phyloP scores from a whole-genome alignment of 2,888 invertebrate genomes.

The Ectemnius lituratus region DNA sequence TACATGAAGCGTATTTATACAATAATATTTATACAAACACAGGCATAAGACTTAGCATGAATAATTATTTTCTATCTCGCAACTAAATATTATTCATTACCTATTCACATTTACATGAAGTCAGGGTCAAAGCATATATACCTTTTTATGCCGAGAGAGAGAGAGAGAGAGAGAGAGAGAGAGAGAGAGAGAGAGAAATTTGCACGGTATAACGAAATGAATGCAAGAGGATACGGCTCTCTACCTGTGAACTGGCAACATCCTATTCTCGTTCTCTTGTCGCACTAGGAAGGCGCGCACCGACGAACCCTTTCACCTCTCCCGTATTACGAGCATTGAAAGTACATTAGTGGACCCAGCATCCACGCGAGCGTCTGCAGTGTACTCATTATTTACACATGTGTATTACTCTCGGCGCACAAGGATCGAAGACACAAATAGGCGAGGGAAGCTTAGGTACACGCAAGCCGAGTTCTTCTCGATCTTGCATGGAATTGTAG shows the following conservation, averaged over 20 bases:
- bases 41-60: conserved; percentile 38
- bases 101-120: conserved; percentile 48
- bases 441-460: not conserved
- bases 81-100: conserved; percentile 65
- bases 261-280: conserved; percentile 18
- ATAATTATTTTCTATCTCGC: conserved; percentile 59
- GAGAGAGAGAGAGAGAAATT: no score
- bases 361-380: conserved; percentile 27
- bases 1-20: not conserved
- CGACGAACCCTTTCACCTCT: conserved; percentile 15
- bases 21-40: not conserved
- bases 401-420: not conserved
- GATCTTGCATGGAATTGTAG: not conserved
- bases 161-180: no score
- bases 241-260: conserved; percentile 15
- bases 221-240: conserved; percentile 18
- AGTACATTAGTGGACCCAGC: conserved; percentile 46
- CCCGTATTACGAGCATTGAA: conserved; percentile 46
- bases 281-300: conserved; percentile 20
- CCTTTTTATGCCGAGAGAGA: not conserved
- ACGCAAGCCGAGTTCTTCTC: not conserved
- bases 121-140: conserved; percentile 23
- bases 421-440: not conserved
- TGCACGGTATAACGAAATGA: conserved; percentile 20
- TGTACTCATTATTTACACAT: conserved; percentile 15